Evolutionary conservation across 1,140 invertebrate species (phyloP), one percentile per base, ranked within the genome.

Genomic region (Centruroides vittatus): DNA sequence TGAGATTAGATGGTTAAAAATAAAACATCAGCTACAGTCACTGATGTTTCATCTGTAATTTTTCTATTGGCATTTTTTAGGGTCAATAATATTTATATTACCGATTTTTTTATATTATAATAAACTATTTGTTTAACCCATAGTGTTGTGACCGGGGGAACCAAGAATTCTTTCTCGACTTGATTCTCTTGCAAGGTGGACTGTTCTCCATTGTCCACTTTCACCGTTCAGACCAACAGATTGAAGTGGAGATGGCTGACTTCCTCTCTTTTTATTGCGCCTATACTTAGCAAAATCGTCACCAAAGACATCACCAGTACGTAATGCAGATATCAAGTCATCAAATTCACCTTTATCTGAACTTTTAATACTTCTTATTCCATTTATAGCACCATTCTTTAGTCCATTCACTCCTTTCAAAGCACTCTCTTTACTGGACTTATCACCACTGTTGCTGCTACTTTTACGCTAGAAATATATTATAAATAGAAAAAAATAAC

Each of bases 241-340:
- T 23, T 63, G 62, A 13, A 63, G 52, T 35, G 55, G 53, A 36
- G 59, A 23, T 41, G 62, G 59, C 35, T 63, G 62, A 41, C 62
- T 63, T 52, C 63, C 63, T 51, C 57, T 55, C 47, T 59, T 58
- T 59, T 69, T 69, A 59, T 71, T 88, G 48, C 89, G 75, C 66
- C 91, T 89, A 73, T 91, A 89, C 72, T 92, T 93, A 41, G 89
- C 90, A 64, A 97, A 89, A 71, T 98, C 93, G 72, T 98, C 93
- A 0, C 92, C 92, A 72, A 98, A 98, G 0, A 98, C 92, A 71
- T 98, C 94, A 0, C 94, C 95, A 1, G 93, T 96, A 68, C 93
- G 78, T 13, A 98, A 75, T 0, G 94, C 94, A 3, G 91, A 96
- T 69, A 98, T 98, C 46, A 98, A 76, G 75, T 97, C 93, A 72